A percentile compares a stretch with the other conserved stretches of the same genome.
These are phyloP conservation scores for Sminthurinus signatus DNA, from an alignment of 1,140 invertebrate genomes.

Conservation along the genomic window DNA sequence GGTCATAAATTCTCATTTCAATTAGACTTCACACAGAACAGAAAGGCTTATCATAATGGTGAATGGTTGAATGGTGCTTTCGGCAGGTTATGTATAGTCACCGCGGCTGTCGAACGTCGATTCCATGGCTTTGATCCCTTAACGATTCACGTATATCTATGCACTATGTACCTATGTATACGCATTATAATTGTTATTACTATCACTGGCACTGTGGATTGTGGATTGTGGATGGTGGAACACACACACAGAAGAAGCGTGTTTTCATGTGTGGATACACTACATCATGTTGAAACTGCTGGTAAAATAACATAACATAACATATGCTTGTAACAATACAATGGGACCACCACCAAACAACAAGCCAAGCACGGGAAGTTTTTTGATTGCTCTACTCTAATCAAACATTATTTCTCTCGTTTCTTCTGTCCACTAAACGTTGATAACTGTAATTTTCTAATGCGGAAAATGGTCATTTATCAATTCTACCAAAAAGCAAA, in stretches of 20 bases:
- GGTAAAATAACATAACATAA: too few species aligned
- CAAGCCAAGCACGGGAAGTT: too few species aligned
- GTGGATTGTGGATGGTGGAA: too few species aligned
- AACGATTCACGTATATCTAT: too few species aligned
- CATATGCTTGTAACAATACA: neutral
- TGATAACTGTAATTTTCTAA: conserved; percentile 26
- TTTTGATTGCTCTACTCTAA: conserved; percentile 6
- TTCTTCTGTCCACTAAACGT: neutral
- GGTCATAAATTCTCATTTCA: conserved; percentile 34
- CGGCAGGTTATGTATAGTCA: neutral
- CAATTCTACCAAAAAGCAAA: conserved; percentile 10
- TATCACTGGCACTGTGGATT: too few species aligned
- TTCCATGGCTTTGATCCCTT: too few species aligned
- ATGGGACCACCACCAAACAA: neutral
- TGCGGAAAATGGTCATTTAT: conserved; percentile 33
- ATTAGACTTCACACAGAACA: conserved; percentile 6
- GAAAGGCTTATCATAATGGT: conserved; percentile 10
- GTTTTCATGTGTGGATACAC: neutral
- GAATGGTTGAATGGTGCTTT: conserved; percentile 1
- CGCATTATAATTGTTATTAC: too few species aligned
- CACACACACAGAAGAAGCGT: too few species aligned
- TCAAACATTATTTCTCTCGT: conserved; percentile 23
- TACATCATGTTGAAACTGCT: too few species aligned
- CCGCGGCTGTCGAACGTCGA: too few species aligned
- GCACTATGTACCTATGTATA: too few species aligned